Base-by-base conservation (phyloP, 2,797 vertebrate species). In the Leptatherina wallacei region DNA sequence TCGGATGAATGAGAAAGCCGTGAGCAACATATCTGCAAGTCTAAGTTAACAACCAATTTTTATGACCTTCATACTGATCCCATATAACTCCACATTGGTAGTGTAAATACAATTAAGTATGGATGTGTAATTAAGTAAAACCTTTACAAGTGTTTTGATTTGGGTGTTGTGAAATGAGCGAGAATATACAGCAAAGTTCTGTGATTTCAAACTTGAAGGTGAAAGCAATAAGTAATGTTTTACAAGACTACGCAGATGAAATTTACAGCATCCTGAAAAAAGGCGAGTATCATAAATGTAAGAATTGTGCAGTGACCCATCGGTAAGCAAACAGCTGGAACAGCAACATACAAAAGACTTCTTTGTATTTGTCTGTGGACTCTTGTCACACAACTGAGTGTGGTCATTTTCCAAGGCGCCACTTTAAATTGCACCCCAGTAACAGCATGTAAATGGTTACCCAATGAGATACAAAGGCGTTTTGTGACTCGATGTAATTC, bases 91-190 rank as follows among this genome's bases (percentile, higher is more conserved):
- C 81, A 62, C 86, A 81, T 85, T 85, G 88, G 69, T 84, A 85
- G 89, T 80, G 85, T 87, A 91, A 91, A 92, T 90, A 92, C 89
- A 88, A 88, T 90, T 87, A 92, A 87, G 77, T 42, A 69, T 58
- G 61, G 79, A 66, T 75, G 88, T 70, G 54, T 80, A 84, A 91
- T 92, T 86, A 92, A 85, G 83, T 79, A 75, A 88, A 90, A 88
- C 57, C 71, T 80, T 84, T 85, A 79, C 84, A 83, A 75, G 81
- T 81, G 73, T 84, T 88, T 78, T 77, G 57, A 76, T 75, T 67
- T 73, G 40, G 70, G 29, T 71, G 68, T 58, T 69, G 66, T 72
- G 65, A 75, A 74, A 81, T 61, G 72, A 80, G 59, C 10, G 35
- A 49, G 66, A 61, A 75, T 49, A 63, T 66, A 33, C 55, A 6